These are phyloP conservation scores for Lithobates pipiens DNA, from an alignment of 2,797 vertebrate genomes.

Conservation along the genomic window DNA sequence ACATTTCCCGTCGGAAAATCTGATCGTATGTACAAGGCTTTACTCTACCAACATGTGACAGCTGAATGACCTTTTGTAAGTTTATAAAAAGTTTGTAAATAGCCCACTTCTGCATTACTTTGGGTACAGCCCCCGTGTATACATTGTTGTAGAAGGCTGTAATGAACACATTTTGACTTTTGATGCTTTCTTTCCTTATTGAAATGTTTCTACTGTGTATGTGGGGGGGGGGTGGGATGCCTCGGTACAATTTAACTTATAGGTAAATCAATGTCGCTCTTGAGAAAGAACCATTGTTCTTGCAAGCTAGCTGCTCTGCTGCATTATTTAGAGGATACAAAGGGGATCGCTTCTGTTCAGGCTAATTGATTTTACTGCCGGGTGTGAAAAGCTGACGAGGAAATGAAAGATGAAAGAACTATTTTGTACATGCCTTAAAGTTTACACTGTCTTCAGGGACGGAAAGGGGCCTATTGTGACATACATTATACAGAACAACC, in stretches of 20 bases:
- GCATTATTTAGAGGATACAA: conserved; percentile 58
- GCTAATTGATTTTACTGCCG: conserved; percentile 60
- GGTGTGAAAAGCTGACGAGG: conserved; percentile 55
- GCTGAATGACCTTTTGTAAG: no score
- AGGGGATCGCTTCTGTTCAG: conserved; percentile 49
- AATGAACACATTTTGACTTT: not conserved
- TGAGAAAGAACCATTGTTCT: conserved; percentile 36
- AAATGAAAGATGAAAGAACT: conserved; percentile 54
- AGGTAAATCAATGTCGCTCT: conserved; percentile 49
- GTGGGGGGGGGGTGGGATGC: not conserved
- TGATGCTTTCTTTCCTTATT: not conserved
- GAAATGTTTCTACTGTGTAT: not conserved
- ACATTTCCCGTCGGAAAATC: no score
- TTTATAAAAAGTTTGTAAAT: no score
- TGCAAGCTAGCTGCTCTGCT: conserved; percentile 34
- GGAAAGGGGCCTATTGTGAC: conserved; percentile 48
- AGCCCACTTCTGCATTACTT: no score
- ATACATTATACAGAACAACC: conserved; percentile 55
- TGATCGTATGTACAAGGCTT: no score
- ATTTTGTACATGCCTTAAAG: conserved; percentile 51
- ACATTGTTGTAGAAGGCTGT: not conserved
- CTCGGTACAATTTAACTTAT: conserved; percentile 37
- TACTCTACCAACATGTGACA: no score
- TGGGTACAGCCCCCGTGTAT: no score
- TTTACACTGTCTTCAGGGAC: conserved; percentile 50